Conservation (phyloP, 2,113 vertebrate genomes). For the Etheostoma cragini region DNA sequence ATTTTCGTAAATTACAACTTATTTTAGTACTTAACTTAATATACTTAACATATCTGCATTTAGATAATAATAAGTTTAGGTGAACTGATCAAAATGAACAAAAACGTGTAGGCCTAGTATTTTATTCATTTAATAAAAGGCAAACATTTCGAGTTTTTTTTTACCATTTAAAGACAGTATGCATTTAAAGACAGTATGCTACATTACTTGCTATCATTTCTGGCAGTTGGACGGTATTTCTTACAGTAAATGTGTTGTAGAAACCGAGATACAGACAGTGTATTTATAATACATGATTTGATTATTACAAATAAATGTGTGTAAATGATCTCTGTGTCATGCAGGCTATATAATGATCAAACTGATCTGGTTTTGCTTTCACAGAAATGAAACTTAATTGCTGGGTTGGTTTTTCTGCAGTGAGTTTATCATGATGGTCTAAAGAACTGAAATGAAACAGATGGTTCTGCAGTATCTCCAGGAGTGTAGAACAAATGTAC, state of each 20-base stretch:
- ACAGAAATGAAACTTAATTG: constrained; percentile 35
- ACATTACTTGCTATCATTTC: background rate
- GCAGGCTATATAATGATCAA: background rate
- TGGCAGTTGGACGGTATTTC: background rate
- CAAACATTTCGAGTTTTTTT: background rate
- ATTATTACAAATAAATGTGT: background rate
- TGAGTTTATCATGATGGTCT: background rate
- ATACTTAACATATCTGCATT: too few species aligned
- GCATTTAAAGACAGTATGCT: background rate
- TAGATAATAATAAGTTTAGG: background rate
- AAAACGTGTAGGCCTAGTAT: background rate
- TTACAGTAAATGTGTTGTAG: background rate
- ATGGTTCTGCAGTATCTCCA: background rate
- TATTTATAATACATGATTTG: background rate
- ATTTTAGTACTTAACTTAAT: too few species aligned
- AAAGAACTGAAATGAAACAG: background rate
- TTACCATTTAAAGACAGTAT: background rate
- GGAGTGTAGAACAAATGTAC: background rate
- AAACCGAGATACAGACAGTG: background rate
- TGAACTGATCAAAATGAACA: background rate
- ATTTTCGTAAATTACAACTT: background rate
- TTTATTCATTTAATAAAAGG: background rate
- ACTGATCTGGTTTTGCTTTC: constrained; percentile 14
- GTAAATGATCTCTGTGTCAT: background rate
- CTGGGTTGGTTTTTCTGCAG: background rate